phyloP scores from a whole-genome alignment of 2,113 vertebrate genomes.

The Parus major region DNA sequence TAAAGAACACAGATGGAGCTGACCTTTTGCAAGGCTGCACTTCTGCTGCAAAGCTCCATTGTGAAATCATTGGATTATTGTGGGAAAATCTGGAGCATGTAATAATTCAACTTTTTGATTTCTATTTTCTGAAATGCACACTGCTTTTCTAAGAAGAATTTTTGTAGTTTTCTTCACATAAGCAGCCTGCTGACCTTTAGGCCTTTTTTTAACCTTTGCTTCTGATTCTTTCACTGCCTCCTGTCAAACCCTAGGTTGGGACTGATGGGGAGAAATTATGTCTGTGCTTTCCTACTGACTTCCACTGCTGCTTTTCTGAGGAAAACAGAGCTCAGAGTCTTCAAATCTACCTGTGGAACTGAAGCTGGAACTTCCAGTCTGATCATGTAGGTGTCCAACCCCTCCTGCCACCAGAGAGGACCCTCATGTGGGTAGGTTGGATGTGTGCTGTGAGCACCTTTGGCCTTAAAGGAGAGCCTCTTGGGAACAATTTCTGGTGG shows the following conservation, averaged over 20 bases:
- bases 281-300: accelerated
- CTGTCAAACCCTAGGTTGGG: neutral
- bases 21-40: neutral
- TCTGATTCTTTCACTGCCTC: neutral
- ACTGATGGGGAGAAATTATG: neutral
- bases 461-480: neutral
- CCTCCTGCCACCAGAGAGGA: neutral
- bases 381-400: neutral
- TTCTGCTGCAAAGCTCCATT: neutral
- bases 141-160: neutral
- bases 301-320: neutral
- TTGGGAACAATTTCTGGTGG: neutral
- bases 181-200: neutral
- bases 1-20: neutral
- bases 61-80: neutral
- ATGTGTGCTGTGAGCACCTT: accelerated
- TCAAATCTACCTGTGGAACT: neutral
- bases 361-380: neutral
- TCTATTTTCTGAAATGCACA: neutral
- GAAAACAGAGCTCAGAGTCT: neutral
- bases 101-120: neutral
- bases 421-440: accelerated
- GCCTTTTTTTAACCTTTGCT: neutral
- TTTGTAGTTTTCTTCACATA: neutral
- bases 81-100: neutral